These are phyloP conservation scores for Sapayoa aenigma DNA, from an alignment of 2,113 vertebrate species.

Conservation along the genomic window DNA sequence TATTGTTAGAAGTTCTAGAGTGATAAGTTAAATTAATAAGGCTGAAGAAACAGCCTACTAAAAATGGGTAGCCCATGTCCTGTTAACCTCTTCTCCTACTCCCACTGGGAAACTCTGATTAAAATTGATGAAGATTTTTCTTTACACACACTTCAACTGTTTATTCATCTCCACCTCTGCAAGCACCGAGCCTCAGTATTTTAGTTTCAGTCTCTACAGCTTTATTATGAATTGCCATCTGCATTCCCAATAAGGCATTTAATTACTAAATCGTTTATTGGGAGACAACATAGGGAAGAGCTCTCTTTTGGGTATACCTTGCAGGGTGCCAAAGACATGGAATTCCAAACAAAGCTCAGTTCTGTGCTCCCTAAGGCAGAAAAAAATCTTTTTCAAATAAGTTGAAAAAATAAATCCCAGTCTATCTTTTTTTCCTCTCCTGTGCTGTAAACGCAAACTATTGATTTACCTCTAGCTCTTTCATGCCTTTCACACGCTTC, in stretches of 20 bases:
- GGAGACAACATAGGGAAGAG: not conserved
- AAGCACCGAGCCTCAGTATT: not conserved
- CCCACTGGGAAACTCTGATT: not conserved
- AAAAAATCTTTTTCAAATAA: constrained; percentile 33
- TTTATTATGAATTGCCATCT: not conserved
- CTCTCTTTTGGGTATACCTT: not conserved
- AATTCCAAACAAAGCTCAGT: not conserved
- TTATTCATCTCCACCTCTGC: not conserved
- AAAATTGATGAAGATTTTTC: not conserved
- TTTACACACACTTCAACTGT: not conserved
- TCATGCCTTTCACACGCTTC: constrained; percentile 51
- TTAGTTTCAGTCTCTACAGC: not conserved
- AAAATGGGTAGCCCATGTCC: not conserved
- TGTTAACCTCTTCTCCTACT: not conserved
- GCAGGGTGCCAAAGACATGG: not conserved
- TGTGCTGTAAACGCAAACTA: constrained; percentile 61
- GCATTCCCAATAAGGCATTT: not conserved
- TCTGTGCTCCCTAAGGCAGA: not conserved
- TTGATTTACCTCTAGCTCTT: constrained; percentile 62
- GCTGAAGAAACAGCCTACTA: not conserved
- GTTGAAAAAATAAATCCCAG: constrained; percentile 51
- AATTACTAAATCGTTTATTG: not conserved
- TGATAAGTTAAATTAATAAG: not conserved
- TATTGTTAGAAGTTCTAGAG: not conserved
- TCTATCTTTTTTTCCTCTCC: constrained; percentile 8